Conservation (phyloP, 2,888 invertebrate species). For the Campoletis raptor region DNA sequence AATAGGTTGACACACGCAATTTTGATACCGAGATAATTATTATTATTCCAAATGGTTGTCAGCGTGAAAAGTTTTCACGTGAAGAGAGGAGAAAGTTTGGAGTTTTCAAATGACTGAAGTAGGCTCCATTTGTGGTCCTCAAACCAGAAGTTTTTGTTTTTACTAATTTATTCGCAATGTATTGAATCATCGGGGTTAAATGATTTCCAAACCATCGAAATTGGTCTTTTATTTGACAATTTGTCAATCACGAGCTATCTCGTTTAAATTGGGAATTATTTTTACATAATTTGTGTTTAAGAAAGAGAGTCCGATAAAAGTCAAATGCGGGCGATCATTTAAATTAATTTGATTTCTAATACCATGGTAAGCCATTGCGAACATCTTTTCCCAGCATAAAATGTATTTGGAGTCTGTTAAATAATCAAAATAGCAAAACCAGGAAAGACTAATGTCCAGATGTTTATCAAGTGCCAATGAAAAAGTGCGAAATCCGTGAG, state of each 20-base stretch:
- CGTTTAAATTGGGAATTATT: background rate
- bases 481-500: background rate
- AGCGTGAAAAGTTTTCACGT: background rate
- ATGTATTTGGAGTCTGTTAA: background rate
- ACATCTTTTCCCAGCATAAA: background rate
- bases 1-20: background rate
- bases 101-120: background rate
- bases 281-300: background rate
- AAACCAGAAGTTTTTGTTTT: background rate
- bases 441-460: background rate
- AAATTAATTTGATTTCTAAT: background rate
- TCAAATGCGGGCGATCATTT: background rate
- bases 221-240: background rate
- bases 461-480: background rate
- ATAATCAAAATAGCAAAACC: background rate
- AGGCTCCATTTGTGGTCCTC: background rate
- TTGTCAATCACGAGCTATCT: background rate
- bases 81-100: background rate
- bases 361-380: background rate
- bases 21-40: background rate
- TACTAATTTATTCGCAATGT: background rate
- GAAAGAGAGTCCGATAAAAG: background rate
- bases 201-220: background rate
- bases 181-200: background rate
- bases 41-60: background rate